phyloP scores from a whole-genome alignment of 2,888 invertebrate genomes.

The Callyntrura sp. region DNA sequence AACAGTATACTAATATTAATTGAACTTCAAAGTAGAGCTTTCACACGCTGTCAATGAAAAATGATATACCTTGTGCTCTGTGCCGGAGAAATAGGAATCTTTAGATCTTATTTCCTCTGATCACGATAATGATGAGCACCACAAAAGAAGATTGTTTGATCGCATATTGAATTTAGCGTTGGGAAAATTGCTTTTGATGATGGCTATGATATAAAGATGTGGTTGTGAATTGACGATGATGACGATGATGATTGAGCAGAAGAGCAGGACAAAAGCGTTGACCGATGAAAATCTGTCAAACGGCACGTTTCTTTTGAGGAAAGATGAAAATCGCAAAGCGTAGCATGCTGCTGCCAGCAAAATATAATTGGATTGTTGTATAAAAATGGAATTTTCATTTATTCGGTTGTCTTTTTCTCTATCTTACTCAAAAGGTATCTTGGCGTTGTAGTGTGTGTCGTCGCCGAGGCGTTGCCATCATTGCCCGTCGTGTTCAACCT shows the following conservation, averaged over 20 bases:
- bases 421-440: slow-evolving; percentile 90
- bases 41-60: slow-evolving; percentile 41
- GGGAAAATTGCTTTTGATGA: neutral
- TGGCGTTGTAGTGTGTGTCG: slow-evolving; percentile 97
- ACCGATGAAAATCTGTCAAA: slow-evolving; percentile 20
- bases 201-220: neutral
- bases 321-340: no score
- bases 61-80: slow-evolving; percentile 31
- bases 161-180: neutral
- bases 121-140: neutral
- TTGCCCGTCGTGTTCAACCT: slow-evolving; percentile 82
- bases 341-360: no score
- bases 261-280: neutral
- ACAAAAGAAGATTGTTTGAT: slow-evolving; percentile 14
- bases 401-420: no score
- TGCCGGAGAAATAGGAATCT: neutral
- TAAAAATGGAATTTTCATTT: neutral
- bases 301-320: slow-evolving; percentile 38
- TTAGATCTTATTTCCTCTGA: neutral
- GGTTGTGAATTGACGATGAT: neutral
- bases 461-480: slow-evolving; percentile 84
- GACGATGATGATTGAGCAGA: slow-evolving; percentile 31
- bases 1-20: slow-evolving; percentile 34
- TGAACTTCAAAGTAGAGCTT: slow-evolving; percentile 58
- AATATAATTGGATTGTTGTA: slow-evolving; percentile 17